Evolutionary conservation across 2,113 vertebrate genomes (phyloP).

Genomic region (Festucalex cinctus): DNA sequence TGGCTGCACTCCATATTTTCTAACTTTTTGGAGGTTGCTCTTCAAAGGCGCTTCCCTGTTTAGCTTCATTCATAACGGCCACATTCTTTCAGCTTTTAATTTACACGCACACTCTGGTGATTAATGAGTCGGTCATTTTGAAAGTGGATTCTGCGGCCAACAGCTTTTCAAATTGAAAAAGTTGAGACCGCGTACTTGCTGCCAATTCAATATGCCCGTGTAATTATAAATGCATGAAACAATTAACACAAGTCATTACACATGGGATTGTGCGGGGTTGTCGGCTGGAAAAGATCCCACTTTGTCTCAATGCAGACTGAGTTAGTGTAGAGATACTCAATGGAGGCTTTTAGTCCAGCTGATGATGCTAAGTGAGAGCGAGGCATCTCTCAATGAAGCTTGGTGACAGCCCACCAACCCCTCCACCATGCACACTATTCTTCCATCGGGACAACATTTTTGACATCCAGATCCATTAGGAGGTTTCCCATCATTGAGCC

Average conservation of each 20-base stretch:
- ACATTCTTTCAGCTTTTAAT: constrained; percentile 36
- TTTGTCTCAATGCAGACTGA: constrained; percentile 34
- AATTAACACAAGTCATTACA: constrained; percentile 53
- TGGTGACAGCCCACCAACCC: constrained; percentile 17
- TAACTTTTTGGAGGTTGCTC: background rate
- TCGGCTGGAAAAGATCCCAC: constrained; percentile 29
- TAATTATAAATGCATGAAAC: constrained; percentile 60
- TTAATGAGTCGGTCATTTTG: constrained; percentile 53
- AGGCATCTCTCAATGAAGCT: constrained; percentile 21
- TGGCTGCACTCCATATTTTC: background rate
- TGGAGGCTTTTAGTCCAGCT: constrained; percentile 46
- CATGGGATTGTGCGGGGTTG: constrained; percentile 39
- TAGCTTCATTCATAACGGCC: constrained; percentile 19
- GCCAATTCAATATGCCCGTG: constrained; percentile 34
- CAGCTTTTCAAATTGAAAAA: constrained; percentile 50
- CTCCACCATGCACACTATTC: constrained; percentile 20
- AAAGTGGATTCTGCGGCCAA: constrained; percentile 34
- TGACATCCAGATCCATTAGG: constrained; percentile 72
- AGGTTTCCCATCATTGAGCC: constrained; percentile 68
- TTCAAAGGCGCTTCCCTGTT: constrained; percentile 4
- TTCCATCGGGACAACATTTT: constrained; percentile 60
- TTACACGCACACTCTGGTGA: constrained; percentile 44
- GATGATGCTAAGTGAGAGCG: constrained; percentile 36
- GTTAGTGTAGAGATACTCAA: constrained; percentile 49
- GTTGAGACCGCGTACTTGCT: constrained; percentile 16